A percentile compares a stretch with the other conserved stretches of the same genome.
phyloP scores from a whole-genome alignment of 2,113 vertebrate genomes.

The Arizona elegans region DNA sequence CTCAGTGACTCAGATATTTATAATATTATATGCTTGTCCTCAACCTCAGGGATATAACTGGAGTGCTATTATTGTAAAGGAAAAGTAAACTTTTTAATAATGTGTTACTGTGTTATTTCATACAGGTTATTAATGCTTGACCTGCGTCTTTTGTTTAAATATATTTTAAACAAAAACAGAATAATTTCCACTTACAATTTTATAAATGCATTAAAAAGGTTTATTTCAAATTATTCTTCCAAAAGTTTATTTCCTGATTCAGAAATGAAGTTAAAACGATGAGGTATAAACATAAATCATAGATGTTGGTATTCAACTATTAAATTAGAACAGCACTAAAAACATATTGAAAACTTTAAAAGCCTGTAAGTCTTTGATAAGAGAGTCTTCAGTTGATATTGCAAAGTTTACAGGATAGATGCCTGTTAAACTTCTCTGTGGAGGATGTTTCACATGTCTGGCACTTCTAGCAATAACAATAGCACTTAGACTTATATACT shows the following conservation, averaged over 20 bases:
- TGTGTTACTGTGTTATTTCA: neutral
- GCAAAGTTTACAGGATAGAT: neutral
- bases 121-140: neutral
- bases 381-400: neutral
- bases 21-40: neutral
- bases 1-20: constrained; percentile 27
- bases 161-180: neutral
- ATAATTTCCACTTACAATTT: neutral
- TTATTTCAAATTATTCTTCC: neutral
- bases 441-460: neutral
- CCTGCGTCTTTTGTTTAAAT: neutral
- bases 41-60: neutral
- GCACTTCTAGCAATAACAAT: neutral
- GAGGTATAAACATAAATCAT: neutral
- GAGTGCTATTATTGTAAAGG: neutral
- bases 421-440: neutral
- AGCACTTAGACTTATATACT: neutral
- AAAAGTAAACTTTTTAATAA: neutral
- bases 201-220: neutral
- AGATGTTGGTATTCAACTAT: neutral
- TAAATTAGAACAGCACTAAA: neutral
- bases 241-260: neutral
- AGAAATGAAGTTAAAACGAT: neutral
- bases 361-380: neutral
- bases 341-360: neutral